A percentile compares a stretch with the other conserved stretches of the same genome.
Conservation (phyloP, 2,797 vertebrate genomes). For the Cynopterus sphinx region DNA sequence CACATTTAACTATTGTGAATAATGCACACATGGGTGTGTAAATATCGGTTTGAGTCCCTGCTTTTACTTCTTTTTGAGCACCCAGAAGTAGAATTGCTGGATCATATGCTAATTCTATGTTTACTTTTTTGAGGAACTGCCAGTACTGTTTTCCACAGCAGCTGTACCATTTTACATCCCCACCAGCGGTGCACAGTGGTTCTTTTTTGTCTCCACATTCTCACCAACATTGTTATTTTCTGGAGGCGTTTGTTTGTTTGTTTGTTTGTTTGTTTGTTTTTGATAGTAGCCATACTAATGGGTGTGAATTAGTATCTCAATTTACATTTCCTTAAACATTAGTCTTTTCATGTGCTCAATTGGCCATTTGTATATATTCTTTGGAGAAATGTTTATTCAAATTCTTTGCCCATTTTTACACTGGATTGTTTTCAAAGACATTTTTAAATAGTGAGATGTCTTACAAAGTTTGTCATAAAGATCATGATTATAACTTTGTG, state of each 20-base stretch:
- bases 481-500: not conserved
- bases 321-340: not conserved
- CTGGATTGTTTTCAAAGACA: not conserved
- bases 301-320: not conserved
- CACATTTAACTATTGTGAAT: not conserved
- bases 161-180: not conserved
- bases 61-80: not conserved
- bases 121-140: not conserved
- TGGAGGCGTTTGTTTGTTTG: not conserved
- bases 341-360: not conserved
- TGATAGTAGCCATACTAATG: not conserved
- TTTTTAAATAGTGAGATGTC: constrained; percentile 7
- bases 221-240: not conserved
- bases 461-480: not conserved
- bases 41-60: not conserved
- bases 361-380: not conserved
- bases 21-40: not conserved
- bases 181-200: not conserved
- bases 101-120: not conserved
- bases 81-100: not conserved
- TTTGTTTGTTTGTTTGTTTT: not conserved
- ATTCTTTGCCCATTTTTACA: constrained; percentile 13
- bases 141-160: not conserved
- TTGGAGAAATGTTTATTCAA: constrained; percentile 1
- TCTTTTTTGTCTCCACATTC: not conserved